Conservation (phyloP, 2,797 vertebrate species). For the Sardinella longiceps region DNA sequence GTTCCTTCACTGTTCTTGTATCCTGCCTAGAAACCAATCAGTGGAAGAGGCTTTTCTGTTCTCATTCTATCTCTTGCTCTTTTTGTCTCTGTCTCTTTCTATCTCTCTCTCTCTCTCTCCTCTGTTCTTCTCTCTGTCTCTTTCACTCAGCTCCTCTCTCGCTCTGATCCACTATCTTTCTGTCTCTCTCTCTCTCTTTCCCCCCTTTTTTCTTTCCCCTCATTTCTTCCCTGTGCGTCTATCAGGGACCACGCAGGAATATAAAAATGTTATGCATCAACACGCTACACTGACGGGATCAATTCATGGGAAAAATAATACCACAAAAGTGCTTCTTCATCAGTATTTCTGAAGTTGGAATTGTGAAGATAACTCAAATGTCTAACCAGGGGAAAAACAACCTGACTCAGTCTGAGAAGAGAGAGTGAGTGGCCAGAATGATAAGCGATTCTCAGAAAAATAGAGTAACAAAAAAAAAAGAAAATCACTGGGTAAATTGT, state of each 20-base stretch:
- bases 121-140: neutral
- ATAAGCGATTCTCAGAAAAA: neutral
- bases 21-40: neutral
- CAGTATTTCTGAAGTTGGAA: neutral
- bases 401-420: neutral
- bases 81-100: neutral
- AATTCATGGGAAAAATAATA: neutral
- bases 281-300: neutral
- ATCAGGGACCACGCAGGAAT: neutral
- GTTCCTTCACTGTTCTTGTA: neutral
- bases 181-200: neutral
- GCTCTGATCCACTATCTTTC: neutral
- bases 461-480: neutral
- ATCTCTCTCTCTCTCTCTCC: neutral
- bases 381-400: neutral
- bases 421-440: neutral
- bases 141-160: neutral
- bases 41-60: conserved; percentile 7
- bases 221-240: neutral
- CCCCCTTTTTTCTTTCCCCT: neutral
- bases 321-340: neutral
- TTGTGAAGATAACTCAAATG: neutral
- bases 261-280: conserved; percentile 8
- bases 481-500: neutral
- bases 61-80: neutral